A percentile compares a stretch with the other conserved stretches of the same genome.
phyloP scores from a whole-genome alignment of 2,113 vertebrate species.

The Ochotona princeps region DNA sequence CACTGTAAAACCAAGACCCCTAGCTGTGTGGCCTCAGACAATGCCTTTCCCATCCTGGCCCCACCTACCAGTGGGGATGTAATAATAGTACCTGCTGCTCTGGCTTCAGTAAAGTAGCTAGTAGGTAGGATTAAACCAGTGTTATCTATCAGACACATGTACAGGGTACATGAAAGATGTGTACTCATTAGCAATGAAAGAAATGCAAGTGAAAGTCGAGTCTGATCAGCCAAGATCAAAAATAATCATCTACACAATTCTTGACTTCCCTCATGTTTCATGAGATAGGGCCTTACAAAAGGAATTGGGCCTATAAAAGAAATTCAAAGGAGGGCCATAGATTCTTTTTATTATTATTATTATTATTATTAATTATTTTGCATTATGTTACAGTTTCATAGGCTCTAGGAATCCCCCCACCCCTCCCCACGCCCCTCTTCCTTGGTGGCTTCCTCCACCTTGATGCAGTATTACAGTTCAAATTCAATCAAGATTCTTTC shows the following conservation, averaged over 20 bases:
- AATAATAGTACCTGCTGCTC: neutral
- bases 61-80: neutral
- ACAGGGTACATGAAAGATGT: neutral
- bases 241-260: neutral
- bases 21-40: neutral
- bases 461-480: no score
- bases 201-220: conserved; percentile 24
- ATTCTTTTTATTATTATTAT: no score
- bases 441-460: no score
- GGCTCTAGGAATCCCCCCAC: no score
- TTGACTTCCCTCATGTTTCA: neutral
- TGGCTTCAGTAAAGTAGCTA: neutral
- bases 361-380: no score
- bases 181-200: neutral
- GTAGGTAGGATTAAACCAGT: neutral
- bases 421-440: no score
- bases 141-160: neutral
- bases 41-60: neutral
- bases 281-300: no score
- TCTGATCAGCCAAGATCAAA: neutral
- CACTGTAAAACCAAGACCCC: neutral
- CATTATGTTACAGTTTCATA: no score
- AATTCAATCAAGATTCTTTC: no score
- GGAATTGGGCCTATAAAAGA: neutral
- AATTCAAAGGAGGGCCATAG: neutral